Conservation (phyloP, 1,140 invertebrate species). For the Trinorchestia longiramus region DNA sequence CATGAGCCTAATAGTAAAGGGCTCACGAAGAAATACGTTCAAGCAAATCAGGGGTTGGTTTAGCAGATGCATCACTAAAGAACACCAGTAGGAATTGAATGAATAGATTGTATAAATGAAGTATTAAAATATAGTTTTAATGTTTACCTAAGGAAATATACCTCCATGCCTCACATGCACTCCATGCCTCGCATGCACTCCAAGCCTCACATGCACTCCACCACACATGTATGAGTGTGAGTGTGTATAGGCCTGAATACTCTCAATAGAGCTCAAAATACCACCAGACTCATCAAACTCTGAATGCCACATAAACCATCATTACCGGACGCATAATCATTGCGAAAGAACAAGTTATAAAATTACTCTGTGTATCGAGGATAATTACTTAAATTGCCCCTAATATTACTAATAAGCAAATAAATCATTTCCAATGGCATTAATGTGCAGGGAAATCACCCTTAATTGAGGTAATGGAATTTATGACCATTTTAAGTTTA, state of each 20-base stretch:
- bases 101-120: background rate
- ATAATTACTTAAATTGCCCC: constrained; percentile 16
- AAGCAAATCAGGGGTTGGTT: too few relatives aligned
- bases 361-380: background rate
- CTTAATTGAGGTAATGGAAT: constrained; percentile 46
- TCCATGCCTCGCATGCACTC: too few relatives aligned
- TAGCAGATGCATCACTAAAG: too few relatives aligned
- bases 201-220: too few relatives aligned
- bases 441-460: constrained; percentile 51
- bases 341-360: background rate
- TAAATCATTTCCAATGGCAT: constrained; percentile 36
- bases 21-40: too few relatives aligned
- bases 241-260: too few relatives aligned
- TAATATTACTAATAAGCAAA: constrained; percentile 13
- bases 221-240: too few relatives aligned
- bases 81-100: too few relatives aligned
- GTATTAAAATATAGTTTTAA: too few relatives aligned
- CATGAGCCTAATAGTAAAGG: background rate
- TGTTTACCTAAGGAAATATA: too few relatives aligned
- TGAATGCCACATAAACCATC: background rate
- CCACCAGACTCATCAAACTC: background rate
- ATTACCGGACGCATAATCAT: background rate
- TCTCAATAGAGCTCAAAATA: too few relatives aligned
- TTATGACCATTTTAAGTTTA: background rate
- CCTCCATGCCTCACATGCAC: too few relatives aligned